These are phyloP conservation scores for Dicycla oo DNA, from an alignment of 2,888 invertebrate genomes.

Conservation along the genomic window DNA sequence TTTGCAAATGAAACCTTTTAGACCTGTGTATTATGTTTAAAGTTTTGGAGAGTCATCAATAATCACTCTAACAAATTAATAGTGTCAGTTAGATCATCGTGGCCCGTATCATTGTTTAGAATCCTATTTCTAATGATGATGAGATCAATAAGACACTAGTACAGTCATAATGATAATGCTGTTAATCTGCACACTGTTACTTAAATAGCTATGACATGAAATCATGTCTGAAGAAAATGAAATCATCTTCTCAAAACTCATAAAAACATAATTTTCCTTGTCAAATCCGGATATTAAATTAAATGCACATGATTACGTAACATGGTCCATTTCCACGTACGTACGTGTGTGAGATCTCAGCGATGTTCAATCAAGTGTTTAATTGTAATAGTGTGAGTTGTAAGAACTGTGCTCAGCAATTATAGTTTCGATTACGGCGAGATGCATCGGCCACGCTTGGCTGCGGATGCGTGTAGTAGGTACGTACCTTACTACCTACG, in stretches of 20 bases:
- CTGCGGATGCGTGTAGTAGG: conserved; percentile 38
- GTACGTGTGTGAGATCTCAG: conserved; percentile 26
- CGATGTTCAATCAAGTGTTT: conserved; percentile 52
- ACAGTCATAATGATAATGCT: conserved; percentile 10
- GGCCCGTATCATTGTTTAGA: neutral
- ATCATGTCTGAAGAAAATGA: conserved; percentile 41
- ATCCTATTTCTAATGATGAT: conserved; percentile 1
- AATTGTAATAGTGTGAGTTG: conserved; percentile 47
- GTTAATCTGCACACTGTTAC: conserved; percentile 6
- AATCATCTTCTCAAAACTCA: conserved; percentile 38
- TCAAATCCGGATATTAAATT: conserved; percentile 19
- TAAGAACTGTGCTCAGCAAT: conserved; percentile 41
- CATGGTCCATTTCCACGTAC: conserved; percentile 38
- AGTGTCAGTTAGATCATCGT: conserved; percentile 4
- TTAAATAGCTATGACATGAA: conserved; percentile 20
- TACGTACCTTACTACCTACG: conserved; percentile 47
- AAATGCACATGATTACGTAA: conserved; percentile 37
- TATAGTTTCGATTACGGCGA: conserved; percentile 47
- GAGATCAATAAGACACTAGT: neutral
- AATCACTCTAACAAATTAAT: conserved; percentile 2
- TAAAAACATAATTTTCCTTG: conserved; percentile 25
- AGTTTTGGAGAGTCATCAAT: neutral
- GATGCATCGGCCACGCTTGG: conserved; percentile 56
- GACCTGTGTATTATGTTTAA: neutral
- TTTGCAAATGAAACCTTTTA: neutral